Base-by-base conservation (phyloP, 2,888 invertebrate genomes). In the Theretra japonica region DNA sequence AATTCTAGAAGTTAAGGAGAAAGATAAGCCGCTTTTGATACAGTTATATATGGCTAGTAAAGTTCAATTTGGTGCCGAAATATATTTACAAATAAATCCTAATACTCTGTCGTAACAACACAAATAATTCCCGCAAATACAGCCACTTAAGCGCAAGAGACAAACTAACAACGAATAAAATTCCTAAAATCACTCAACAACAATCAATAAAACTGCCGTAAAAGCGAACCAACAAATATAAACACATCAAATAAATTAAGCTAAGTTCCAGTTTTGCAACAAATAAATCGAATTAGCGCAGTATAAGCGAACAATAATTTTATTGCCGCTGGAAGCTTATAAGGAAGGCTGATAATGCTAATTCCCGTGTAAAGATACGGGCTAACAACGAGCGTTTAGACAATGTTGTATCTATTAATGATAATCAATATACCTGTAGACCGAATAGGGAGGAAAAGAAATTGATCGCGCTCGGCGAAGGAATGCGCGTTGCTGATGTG, bases 251-350 rank as follows among this genome's bases (percentile, higher is more conserved):
- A 75, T 71, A 71, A 71, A 76, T 80, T 76, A 75, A 75, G 60
- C 73, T 69, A 11, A 53, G 79, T 75, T 82, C 83, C 73, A 80
- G 79, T 82, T 82, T 80, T 76, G 72, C 41, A 72, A 73, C 73
- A 76, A 80, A 84, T 86, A 83, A 83, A 87, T 83, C 78, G 77
- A 82, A 83, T 84, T 82, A 86, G 78, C 79, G 77, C 78, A 76
- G 30, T 69, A 50, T 69, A 17, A n/a, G 56, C 15, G 30, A 71
- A 77, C 75, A 79, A 77, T 80, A 77, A 81, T 82, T 80, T 79
- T 73, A 74, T 75, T 77, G 73, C 71, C 50, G 72, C 70, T 73
- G 25, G 41, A 70, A 70, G 72, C 84, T 78, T 84, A 83, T 82
- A 86, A 81, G 86, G 86, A 77, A 82, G 77, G 76, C 73, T 78